Evolutionary conservation across 2,888 invertebrate genomes (phyloP).

Genomic region (Eristalis intricaria): DNA sequence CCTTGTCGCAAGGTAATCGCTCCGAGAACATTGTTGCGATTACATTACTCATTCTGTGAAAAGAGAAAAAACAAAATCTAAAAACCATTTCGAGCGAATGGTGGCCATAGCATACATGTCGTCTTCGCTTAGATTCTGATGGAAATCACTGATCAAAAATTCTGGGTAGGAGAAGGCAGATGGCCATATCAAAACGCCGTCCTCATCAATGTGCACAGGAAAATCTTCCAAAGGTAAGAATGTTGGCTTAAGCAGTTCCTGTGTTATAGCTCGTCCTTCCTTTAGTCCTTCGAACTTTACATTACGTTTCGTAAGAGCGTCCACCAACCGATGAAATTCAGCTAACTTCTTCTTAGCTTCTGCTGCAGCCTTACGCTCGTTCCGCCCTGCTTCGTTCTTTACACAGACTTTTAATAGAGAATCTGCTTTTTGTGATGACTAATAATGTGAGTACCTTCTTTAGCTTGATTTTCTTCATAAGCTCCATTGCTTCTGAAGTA

Average conservation of each 20-base stretch:
- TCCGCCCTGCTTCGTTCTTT: slow-evolving; percentile 76
- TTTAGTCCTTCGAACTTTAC: slow-evolving; percentile 83
- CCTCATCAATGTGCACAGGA: slow-evolving; percentile 85
- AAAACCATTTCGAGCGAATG: not conserved
- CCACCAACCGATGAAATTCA: slow-evolving; percentile 81
- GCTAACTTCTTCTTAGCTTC: slow-evolving; percentile 81
- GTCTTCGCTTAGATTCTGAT: slow-evolving; percentile 90
- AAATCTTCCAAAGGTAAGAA: slow-evolving; percentile 85
- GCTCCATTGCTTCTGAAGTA: slow-evolving; percentile 83
- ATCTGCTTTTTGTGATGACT: not conserved
- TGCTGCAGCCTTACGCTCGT: slow-evolving; percentile 79
- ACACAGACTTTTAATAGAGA: no score
- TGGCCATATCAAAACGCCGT: slow-evolving; percentile 89
- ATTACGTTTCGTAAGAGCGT: slow-evolving; percentile 82
- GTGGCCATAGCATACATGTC: slow-evolving; percentile 82
- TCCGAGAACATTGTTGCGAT: slow-evolving; percentile 86
- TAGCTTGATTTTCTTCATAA: slow-evolving; percentile 83
- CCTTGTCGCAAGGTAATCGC: slow-evolving; percentile 88
- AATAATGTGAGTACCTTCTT: slow-evolving; percentile 75
- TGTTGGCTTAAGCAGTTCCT: slow-evolving; percentile 84
- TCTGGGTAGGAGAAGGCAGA: slow-evolving; percentile 95
- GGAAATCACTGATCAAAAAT: slow-evolving; percentile 91
- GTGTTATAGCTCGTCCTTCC: slow-evolving; percentile 79
- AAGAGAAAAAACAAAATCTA: not conserved
- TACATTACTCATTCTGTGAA: slow-evolving; percentile 83